Evolutionary conservation across 2,113 vertebrate genomes (phyloP).

Genomic region (Pithys albifrons): DNA sequence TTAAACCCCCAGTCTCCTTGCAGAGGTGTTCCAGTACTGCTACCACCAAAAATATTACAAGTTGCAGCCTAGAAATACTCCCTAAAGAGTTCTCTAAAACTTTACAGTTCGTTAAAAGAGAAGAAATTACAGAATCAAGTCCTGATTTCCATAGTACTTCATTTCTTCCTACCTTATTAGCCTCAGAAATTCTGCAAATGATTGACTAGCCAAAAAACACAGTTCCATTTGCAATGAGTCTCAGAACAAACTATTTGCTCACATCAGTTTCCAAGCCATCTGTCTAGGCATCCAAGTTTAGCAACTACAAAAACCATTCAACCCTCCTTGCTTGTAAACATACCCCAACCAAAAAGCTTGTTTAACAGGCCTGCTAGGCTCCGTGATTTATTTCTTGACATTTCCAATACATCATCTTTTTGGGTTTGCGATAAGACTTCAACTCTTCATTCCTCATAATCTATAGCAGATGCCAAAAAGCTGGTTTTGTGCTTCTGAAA

Average conservation of each 20-base stretch:
- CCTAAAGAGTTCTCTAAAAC: background rate
- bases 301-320: background rate
- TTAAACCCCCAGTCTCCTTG: background rate
- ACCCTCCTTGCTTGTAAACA: background rate
- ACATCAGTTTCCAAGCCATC: conserved; percentile 9
- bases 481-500: background rate
- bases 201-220: background rate
- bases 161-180: background rate
- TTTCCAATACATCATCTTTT: background rate
- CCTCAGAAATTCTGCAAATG: background rate
- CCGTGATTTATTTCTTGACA: background rate
- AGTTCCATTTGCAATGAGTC: background rate
- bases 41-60: background rate
- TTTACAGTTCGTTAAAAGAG: background rate
- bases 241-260: conserved; percentile 4
- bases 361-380: background rate
- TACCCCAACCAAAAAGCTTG: background rate
- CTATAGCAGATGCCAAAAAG: background rate
- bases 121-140: background rate
- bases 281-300: background rate
- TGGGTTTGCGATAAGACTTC: background rate
- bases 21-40: background rate
- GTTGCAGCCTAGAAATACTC: background rate
- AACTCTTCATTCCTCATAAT: background rate
- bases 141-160: background rate